These are phyloP conservation scores for Rhamnusium bicolor DNA, from an alignment of 2,888 invertebrate genomes.

Conservation along the genomic window DNA sequence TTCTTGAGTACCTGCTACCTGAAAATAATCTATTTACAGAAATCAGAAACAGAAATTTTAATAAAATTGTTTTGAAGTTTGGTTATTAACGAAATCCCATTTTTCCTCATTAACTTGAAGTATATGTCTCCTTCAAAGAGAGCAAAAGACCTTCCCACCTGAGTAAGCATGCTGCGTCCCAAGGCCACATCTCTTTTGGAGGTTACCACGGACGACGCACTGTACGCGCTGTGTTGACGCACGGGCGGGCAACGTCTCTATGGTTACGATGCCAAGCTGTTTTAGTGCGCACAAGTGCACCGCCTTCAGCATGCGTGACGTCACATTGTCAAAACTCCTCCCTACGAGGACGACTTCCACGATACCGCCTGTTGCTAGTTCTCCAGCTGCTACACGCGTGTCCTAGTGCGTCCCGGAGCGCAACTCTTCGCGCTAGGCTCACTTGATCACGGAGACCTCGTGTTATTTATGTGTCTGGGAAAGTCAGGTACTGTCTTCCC, in stretches of 20 bases:
- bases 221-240: slow-evolving; percentile 64
- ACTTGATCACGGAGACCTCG: slow-evolving; percentile 52
- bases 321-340: slow-evolving; percentile 67
- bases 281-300: slow-evolving; percentile 67
- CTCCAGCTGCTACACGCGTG: slow-evolving; percentile 67
- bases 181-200: slow-evolving; percentile 57
- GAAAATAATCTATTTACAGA: slow-evolving; percentile 3
- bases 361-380: slow-evolving; percentile 72
- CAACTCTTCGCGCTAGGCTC: slow-evolving; percentile 47
- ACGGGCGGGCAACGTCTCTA: slow-evolving; percentile 68
- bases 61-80: slow-evolving; percentile 26
- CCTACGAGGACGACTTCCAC: slow-evolving; percentile 64
- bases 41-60: slow-evolving; percentile 15
- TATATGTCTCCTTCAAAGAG: slow-evolving; percentile 33
- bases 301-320: slow-evolving; percentile 68
- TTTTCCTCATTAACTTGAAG: slow-evolving; percentile 31
- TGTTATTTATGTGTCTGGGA: slow-evolving; percentile 65
- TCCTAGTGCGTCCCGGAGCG: slow-evolving; percentile 60
- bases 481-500: slow-evolving; percentile 60
- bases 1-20: background rate
- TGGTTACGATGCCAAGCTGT: slow-evolving; percentile 66
- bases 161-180: slow-evolving; percentile 52
- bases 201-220: slow-evolving; percentile 69
- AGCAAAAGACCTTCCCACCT: slow-evolving; percentile 44
- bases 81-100: slow-evolving; percentile 29